phyloP scores from a whole-genome alignment of 2,797 vertebrate genomes.

The Hypotaenidia okinawae region DNA sequence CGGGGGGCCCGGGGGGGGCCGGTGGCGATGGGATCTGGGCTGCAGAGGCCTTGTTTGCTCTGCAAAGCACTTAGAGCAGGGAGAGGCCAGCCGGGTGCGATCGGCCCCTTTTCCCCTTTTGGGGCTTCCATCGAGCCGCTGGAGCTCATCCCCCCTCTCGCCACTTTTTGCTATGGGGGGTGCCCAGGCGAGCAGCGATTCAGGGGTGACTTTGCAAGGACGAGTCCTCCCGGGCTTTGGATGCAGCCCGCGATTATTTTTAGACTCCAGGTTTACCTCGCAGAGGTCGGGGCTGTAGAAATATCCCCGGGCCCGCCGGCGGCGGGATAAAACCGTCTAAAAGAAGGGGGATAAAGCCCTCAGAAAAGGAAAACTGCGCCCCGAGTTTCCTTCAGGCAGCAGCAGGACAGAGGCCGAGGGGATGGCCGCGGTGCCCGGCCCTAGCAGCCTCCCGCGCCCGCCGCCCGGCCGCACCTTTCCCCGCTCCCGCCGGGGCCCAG shows the following conservation, averaged over 20 bases:
- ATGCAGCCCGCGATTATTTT: conserved; percentile 18
- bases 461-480: background rate
- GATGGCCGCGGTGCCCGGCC: background rate
- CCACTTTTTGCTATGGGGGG: fast-evolving
- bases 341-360: background rate
- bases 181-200: background rate
- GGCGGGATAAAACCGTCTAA: background rate
- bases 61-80: background rate
- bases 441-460: background rate
- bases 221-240: background rate
- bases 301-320: background rate
- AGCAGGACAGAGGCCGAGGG: background rate
- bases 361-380: background rate
- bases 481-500: background rate
- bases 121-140: fast-evolving
- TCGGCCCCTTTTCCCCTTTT: background rate
- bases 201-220: conserved; percentile 24
- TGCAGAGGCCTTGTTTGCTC: background rate
- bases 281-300: background rate
- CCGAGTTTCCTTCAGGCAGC: background rate
- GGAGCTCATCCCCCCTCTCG: background rate
- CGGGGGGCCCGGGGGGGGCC: too few species aligned
- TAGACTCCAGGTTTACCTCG: background rate
- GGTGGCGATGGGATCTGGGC: background rate
- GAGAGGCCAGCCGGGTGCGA: background rate